Base-by-base conservation (phyloP, 2,797 vertebrate species). In the Botia kubotai region DNA sequence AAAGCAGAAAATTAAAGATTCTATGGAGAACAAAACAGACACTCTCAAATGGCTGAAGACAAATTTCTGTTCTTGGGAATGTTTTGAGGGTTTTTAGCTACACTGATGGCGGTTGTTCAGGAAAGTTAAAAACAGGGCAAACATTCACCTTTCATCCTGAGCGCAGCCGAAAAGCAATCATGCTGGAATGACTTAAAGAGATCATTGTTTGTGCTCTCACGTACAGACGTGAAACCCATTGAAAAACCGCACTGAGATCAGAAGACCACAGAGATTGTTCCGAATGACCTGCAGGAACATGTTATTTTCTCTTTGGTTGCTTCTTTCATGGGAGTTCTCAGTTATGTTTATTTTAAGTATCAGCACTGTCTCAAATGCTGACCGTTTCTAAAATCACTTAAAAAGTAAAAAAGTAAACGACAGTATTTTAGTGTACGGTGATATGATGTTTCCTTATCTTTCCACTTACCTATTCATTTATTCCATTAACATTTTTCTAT, bases 91-190 rank as follows among this genome's bases (percentile, higher is more conserved):
- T 57, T 43, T 7, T 60, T 21, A 48, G 55, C 7, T 26, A 46
- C 53, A 58, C 2, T 8, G 6, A 60, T 46, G 36, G 6, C 57
- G 52, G 52, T 57, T 43, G 12, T 10, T 33, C 6, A 21, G 21
- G n/a, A 62, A 63, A 43, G 23, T 2, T 2, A 43, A 26, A 52
- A 76, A 77, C 50, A 67, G n/a, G 48, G 26, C 29, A 67, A 76
- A 55, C n/a, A 17, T 76, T 55, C 12, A 14, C 13, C 50, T 76
- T 68, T 55, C 7, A 67, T 57, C 4, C 14, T 21, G 63, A 39
- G 19, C 7, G 7, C 53, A 46, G 66, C 62, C 46, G 36, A 75
- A 67, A 2, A 7, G 43, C 67, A 21, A 23, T 48, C n/a, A 65
- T 6, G 5, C 53, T 0, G 0, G 57, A 63, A 74, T 29, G 17